phyloP scores from a whole-genome alignment of 1,140 invertebrate species.

The Drosophila azteca region DNA sequence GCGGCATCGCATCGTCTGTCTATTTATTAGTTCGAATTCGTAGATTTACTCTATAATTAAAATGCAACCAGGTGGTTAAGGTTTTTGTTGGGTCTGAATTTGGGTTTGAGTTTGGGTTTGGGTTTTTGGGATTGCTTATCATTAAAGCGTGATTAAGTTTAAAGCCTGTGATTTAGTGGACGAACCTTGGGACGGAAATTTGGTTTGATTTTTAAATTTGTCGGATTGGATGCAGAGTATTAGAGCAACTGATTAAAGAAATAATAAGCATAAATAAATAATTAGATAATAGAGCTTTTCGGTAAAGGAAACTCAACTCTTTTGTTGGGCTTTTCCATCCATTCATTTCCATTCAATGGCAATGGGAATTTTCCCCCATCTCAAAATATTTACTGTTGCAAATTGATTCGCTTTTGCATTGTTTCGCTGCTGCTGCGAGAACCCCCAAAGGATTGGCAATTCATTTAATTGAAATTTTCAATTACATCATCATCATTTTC shows the following conservation, averaged over 20 bases:
- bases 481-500: conserved; percentile 32
- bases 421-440: too few relatives aligned
- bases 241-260: conserved; percentile 31
- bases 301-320: too few relatives aligned
- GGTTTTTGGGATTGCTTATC: conserved; percentile 42
- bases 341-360: too few relatives aligned
- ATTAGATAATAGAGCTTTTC: too few relatives aligned
- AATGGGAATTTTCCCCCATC: too few relatives aligned
- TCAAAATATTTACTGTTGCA: too few relatives aligned
- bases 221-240: conserved; percentile 6
- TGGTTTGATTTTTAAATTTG: conserved; percentile 37
- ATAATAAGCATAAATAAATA: conserved; percentile 18
- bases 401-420: neutral
- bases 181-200: conserved; percentile 37
- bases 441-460: conserved; percentile 14
- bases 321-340: too few relatives aligned
- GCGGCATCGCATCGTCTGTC: conserved; percentile 3
- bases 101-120: conserved; percentile 4
- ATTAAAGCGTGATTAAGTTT: conserved; percentile 67
- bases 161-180: conserved; percentile 15
- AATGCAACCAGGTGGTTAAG: conserved; percentile 43
- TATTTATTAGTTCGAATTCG: conserved; percentile 67
- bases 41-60: conserved; percentile 60
- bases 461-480: conserved; percentile 39
- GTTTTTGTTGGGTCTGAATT: neutral